Evolutionary conservation across 2,113 vertebrate species (phyloP), one percentile per base, ranked within the genome.

Genomic region (Silurus glanis): DNA sequence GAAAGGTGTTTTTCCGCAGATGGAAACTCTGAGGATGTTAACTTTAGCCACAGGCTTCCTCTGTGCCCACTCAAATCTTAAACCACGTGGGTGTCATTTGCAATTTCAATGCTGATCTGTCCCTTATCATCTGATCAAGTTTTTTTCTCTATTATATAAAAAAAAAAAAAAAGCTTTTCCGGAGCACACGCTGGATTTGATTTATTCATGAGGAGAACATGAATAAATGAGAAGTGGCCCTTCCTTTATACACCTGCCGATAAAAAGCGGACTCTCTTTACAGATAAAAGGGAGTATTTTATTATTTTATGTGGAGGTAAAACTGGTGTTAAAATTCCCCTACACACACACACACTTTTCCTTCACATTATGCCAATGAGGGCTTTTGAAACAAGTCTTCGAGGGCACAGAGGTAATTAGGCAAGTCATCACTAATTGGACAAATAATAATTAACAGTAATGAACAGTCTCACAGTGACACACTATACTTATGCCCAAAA

Each of bases 161-260:
- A n/a, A 51, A 13, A 53, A 0, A 72, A 74, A 51, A n/a, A 25
- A 76, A 25, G 75, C n/a, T 58, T 56, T 79, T 56, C 53, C 4
- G 3, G 7, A n/a, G 2, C 53, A 25, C 45, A 49, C 9, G 23
- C 74, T 37, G 75, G 51, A 79, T 79, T 16, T 79, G 53, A 79
- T 56, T 55, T 58, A 79, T 58, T 79, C 51, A 76, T 76, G 23
- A 76, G 74, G 74, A 76, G 74, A 21, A 75, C 10, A 75, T 75
- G 47, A 75, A 75, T 75, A 75, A 75, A 75, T 53, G 72, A 75
- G 23, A 76, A 75, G 49, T 25, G 74, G 55, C 74, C 51, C 0
- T 79, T 13, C 49, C 21, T 76, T 78, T 78, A 17, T 56, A 56
- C 53, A 17, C 25, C 51, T 17, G 7, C 53, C 19, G 14, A 79